Evolutionary conservation across 2,888 invertebrate species (phyloP), one percentile per base, ranked within the genome.

Genomic region (Meiosimyza decipiens): DNA sequence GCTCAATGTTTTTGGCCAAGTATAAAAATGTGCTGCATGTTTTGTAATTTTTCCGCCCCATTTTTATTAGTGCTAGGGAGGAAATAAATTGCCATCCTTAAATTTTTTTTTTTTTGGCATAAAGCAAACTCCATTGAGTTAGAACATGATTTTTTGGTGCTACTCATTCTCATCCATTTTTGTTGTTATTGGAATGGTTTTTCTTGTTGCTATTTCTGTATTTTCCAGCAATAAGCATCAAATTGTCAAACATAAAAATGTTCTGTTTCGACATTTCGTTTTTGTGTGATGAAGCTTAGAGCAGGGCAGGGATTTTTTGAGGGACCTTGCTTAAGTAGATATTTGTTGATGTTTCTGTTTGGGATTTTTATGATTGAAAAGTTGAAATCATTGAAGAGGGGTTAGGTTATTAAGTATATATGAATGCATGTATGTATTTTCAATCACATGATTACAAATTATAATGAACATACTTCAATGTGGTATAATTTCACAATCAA

Each of bases 101-200:
- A 28, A 2, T 47, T 63, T 47, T 49, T 49, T 49, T 9, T 50
- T 63, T 16, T 18, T 16, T 1, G n/a, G 57, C 3, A 57, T 57
- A 57, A 57, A 28, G 57, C 18, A 57, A 57, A 57, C 28, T 57
- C 57, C 57, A 57, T 22, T 57, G 57, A 28, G 57, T 57, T 28
- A 57, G 57, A 57, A 57, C 57, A 57, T 57, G 57, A 57, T 62
- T 62, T 33, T 40, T 33, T 33, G 62, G n/a, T n/a, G 9, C 13
- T 62, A 6, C 16, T 22, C 18, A 57, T 28, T 28, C 28, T 28
- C 28, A 28, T 3, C 28, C 28, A 28, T 57, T 57, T 40, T 9
- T 40, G 62, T 62, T 62, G 62, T 47, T 64, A 22, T 49, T 64
- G 62, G 47, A 40, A 40, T 47, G 33, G 62, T 62, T 33, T 40